phyloP scores from a whole-genome alignment of 2,888 invertebrate species.

The Tineola bisselliella region DNA sequence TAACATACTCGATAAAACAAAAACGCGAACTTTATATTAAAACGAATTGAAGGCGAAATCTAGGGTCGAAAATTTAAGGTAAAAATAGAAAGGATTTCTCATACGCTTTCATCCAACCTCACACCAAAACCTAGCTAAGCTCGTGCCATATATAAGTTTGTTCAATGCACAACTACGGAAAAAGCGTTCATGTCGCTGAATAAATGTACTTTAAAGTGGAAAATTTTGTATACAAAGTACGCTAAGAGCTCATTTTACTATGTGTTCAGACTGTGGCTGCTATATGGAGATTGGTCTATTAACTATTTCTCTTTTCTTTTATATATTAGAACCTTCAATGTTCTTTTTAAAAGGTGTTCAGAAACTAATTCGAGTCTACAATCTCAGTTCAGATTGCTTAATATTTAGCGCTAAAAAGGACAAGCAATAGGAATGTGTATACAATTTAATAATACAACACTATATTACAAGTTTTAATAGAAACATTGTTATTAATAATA shows the following conservation, averaged over 20 bases:
- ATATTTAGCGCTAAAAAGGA: too few species aligned
- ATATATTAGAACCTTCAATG: background rate
- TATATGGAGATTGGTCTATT: background rate
- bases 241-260: background rate
- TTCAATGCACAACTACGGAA: background rate
- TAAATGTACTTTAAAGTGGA: constrained; percentile 11
- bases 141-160: constrained; percentile 2
- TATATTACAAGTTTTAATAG: background rate
- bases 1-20: too few species aligned
- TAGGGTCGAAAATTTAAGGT: background rate
- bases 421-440: too few species aligned
- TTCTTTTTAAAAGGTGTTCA: background rate
- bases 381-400: too few species aligned
- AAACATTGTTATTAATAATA: background rate
- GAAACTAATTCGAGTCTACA: too few species aligned
- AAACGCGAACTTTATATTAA: too few species aligned
- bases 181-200: constrained; percentile 11
- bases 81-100: background rate
- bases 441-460: too few species aligned
- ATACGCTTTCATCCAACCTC: background rate
- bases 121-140: background rate
- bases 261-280: background rate
- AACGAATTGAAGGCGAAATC: background rate
- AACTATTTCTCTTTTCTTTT: background rate
- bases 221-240: constrained; percentile 4